phyloP scores from a whole-genome alignment of 2,888 invertebrate genomes.

The Melipona bicolor region DNA sequence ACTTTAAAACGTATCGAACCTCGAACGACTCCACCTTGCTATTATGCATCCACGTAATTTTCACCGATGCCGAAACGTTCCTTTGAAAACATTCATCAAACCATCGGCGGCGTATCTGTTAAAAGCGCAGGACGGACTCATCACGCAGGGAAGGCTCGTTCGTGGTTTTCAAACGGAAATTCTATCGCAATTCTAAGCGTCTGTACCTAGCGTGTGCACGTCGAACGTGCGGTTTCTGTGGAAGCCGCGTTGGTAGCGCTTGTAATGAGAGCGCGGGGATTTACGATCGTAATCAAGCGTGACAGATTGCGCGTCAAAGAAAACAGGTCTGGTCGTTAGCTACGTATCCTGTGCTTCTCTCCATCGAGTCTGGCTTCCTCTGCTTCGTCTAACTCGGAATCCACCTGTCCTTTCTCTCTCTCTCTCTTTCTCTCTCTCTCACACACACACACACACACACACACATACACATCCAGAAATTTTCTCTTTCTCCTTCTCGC shows the following conservation, averaged over 20 bases:
- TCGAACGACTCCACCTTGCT: too few species aligned
- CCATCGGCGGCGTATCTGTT: too few species aligned
- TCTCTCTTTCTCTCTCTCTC: background rate
- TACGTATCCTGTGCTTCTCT: constrained; percentile 36
- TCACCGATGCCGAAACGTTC: too few species aligned
- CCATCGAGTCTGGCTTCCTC: constrained; percentile 16
- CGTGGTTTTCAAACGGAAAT: background rate
- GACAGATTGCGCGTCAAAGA: constrained; percentile 62
- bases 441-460: too few species aligned
- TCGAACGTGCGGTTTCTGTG: constrained; percentile 16
- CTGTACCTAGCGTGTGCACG: background rate
- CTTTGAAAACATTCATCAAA: too few species aligned
- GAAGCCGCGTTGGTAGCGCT: constrained; percentile 2
- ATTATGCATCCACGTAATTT: too few species aligned
- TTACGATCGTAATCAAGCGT: constrained; percentile 64
- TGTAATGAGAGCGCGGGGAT: constrained; percentile 54
- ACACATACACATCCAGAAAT: too few species aligned
- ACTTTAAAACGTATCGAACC: too few species aligned
- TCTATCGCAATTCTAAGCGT: constrained; percentile 19
- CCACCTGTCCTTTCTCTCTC: background rate
- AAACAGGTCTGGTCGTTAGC: constrained; percentile 59
- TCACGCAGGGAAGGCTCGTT: too few species aligned
- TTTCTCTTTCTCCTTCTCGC: background rate
- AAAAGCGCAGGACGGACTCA: too few species aligned
- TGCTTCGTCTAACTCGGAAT: constrained; percentile 5